phyloP scores from a whole-genome alignment of 92 coral and sea anemone species.

The Hydrozoanthus gracilis region DNA sequence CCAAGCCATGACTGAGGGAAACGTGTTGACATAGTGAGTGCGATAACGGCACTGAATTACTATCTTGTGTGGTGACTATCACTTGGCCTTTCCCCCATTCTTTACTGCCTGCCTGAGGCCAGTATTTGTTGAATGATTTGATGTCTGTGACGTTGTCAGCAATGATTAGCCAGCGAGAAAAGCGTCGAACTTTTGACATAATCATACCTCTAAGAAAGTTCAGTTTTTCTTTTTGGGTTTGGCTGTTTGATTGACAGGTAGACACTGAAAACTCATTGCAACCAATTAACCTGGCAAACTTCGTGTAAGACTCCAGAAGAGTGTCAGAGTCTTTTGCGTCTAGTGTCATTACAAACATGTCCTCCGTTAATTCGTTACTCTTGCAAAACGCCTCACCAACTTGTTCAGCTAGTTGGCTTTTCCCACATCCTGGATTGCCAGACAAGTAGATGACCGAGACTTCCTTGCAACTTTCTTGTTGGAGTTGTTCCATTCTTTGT shows the following conservation, averaged over 20 bases:
- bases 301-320: constrained; percentile 46
- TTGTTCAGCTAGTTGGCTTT: constrained; percentile 21
- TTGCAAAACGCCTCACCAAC: constrained; percentile 23
- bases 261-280: constrained; percentile 37
- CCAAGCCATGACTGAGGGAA: not conserved
- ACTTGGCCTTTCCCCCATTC: constrained; percentile 45
- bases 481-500: constrained; percentile 15
- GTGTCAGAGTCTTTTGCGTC: constrained; percentile 48
- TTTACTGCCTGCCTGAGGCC: constrained; percentile 44
- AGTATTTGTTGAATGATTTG: not conserved
- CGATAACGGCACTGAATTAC: constrained; percentile 18
- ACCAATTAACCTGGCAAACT: constrained; percentile 41
- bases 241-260: not conserved
- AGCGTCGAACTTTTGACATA: constrained; percentile 29
- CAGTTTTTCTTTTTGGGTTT: constrained; percentile 27
- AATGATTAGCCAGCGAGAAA: constrained; percentile 56
- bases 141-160: constrained; percentile 54
- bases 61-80: constrained; percentile 33
- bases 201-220: constrained; percentile 31
- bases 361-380: not conserved
- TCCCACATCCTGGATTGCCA: constrained; percentile 68
- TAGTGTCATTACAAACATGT: constrained; percentile 56
- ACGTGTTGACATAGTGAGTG: not conserved
- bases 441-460: constrained; percentile 40
- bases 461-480: constrained; percentile 7